These are phyloP conservation scores for Pomacea canaliculata DNA, from an alignment of 2,888 invertebrate genomes.

Conservation along the genomic window DNA sequence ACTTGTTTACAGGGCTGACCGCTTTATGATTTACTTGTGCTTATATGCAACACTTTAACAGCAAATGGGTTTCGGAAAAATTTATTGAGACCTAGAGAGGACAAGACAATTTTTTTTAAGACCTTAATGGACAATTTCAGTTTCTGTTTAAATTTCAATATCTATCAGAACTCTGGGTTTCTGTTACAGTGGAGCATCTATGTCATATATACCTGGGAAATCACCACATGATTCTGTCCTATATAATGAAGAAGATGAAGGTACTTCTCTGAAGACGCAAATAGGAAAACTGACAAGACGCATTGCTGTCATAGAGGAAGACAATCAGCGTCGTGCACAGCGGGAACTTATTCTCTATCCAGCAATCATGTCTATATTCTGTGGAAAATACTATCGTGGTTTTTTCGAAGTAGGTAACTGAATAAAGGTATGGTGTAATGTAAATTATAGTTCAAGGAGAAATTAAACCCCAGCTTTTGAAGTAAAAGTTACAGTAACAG, in stretches of 20 bases:
- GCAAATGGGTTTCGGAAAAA: no score
- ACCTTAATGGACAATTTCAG: no score
- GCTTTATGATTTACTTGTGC: no score
- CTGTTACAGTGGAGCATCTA: conserved; percentile 34
- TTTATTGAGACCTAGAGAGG: no score
- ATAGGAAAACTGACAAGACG: conserved; percentile 88
- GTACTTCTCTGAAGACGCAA: conserved; percentile 49
- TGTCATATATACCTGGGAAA: conserved; percentile 49
- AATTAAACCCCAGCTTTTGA: no score
- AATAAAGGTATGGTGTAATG: no score
- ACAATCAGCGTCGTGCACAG: conserved; percentile 85
- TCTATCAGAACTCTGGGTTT: neutral
- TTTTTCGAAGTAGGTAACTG: conserved; percentile 46
- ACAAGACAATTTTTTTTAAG: no score
- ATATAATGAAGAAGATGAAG: conserved; percentile 55
- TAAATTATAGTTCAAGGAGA: no score
- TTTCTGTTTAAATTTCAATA: no score
- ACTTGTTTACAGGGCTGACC: no score
- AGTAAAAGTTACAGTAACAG: no score
- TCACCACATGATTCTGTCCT: conserved; percentile 56
- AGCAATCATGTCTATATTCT: conserved; percentile 86
- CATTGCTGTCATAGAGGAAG: conserved; percentile 88
- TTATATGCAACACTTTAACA: no score
- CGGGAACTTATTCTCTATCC: conserved; percentile 89
- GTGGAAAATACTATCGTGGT: conserved; percentile 75